Base-by-base conservation (phyloP, 1,140 invertebrate genomes). In the Bombus difficillimus region DNA sequence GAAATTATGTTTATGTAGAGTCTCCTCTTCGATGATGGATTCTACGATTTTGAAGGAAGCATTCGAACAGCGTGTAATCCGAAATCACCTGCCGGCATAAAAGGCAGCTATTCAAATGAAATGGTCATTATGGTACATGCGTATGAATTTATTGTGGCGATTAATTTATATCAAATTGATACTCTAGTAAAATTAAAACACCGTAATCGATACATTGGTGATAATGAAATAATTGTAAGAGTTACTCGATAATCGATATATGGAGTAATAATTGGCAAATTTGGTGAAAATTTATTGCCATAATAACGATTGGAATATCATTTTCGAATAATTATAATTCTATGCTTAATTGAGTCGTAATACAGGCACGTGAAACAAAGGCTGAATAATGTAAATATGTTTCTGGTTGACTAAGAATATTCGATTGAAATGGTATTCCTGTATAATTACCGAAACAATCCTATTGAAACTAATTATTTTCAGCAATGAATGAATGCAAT, bases 31-130 rank as follows among this genome's bases (percentile, higher is more conserved):
- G 53, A 59, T n/a, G 34, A 32, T 73, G 41, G 57, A 28, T 8
- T 64, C 28, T 73, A 85, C 41, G 41, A 73, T 73, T 72, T 84
- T 85, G 34, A 25, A 22, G 34, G 64, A 47, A 41, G 41, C 32
- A 43, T 62, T 84, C 34, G 25, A 9, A 43, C 76, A 25, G 47
- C 22, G 47, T 62, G 74, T 59, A 39, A 43, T 22, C 62, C 32
- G 41, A 13, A 80, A 78, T 34, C 25, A 80, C 41, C 83, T 80
- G 28, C 37, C 41, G 34, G 53, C 32, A 47, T 8, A 12, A 25
- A 39, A 68, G 79, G 39, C 37, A 39, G 28, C 43, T 39, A 80
- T 69, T 59, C 10, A 2, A 83, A 59, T 57, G 53, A 59, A 41
- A 78, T 25, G n/a, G 41, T 83, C 34, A 32, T 66, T 62, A 22